Base-by-base conservation (phyloP, 2,113 vertebrate species). In the Corythoichthys haematopterus region DNA sequence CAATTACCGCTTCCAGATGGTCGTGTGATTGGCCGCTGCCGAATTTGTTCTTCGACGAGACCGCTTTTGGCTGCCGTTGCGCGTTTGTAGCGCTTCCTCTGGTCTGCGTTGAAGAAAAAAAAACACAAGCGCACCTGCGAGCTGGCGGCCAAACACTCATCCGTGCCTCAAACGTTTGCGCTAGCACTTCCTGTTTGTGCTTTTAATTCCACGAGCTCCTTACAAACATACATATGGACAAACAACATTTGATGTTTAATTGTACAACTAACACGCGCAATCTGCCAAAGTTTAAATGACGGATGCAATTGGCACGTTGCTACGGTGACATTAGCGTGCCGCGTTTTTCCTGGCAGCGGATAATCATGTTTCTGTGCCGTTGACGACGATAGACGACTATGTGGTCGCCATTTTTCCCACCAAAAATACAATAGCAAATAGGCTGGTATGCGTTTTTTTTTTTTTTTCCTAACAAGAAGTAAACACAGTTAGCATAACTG, bases 201-300 rank as follows among this genome's bases (percentile, higher is more conserved):
- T 45, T 48, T 35, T 80, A 48, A 82, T 76, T 64, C 72, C 72
- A 68, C 62, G 76, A 33, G 12, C 13, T 33, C 5, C 40, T 60
- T 40, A 43, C 40, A 43, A 20, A 38, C 8, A 2, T 61, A 38
- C 59, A n/a, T 61, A 61, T 46, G 60, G 40, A 45, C 11, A 33
- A 46, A 46, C 11, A 28, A 9, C 11, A 11, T 62, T 62, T 62
- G 13, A 61, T 43, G 60, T 14, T 28, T 33, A 61, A 46, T 28
- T 33, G 5, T 46, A 45, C n/a, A 46, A 46, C 20, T 46, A 46
- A 28, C 10, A 20, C 35, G 11, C 13, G 14, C 47, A 50, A 14
- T 57, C 13, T 57, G 55, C 35, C 33, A 35, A 13, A 56, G 28
- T 56, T 13, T 14, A 35, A 7, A 4, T 55, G 16, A 57, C 55